Evolutionary conservation across 2,888 invertebrate species (phyloP).

Genomic region (Neria commutata): DNA sequence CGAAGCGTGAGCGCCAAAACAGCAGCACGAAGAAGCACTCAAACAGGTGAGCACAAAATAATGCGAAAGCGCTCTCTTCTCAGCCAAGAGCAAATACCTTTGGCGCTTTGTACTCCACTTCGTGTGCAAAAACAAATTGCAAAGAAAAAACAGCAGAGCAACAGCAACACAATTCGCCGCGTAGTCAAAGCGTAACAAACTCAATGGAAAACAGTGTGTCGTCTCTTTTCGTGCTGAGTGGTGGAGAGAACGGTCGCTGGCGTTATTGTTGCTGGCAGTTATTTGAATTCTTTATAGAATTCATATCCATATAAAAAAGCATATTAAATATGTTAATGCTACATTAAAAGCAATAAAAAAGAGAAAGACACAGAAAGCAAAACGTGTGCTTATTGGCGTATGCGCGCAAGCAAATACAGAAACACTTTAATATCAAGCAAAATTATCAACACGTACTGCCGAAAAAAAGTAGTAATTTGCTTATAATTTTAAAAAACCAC

Average conservation of each 20-base stretch:
- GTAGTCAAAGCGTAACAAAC: slow-evolving; percentile 12
- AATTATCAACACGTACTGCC: neutral
- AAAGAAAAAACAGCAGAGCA: slow-evolving; percentile 7
- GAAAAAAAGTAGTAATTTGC: too few relatives aligned
- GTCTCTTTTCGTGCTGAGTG: slow-evolving; percentile 39
- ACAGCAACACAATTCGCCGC: slow-evolving; percentile 1
- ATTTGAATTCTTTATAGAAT: too few relatives aligned
- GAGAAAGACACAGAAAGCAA: neutral
- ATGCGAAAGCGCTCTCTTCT: too few relatives aligned
- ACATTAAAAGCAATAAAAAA: too few relatives aligned
- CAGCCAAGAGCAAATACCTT: too few relatives aligned
- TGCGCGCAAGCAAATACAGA: neutral
- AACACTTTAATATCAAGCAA: neutral
- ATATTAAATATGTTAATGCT: neutral
- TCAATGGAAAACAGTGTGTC: slow-evolving; percentile 40
- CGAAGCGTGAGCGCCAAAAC: too few relatives aligned
- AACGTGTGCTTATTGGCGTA: too few relatives aligned
- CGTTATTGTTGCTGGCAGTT: slow-evolving; percentile 17
- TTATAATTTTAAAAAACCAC: too few relatives aligned
- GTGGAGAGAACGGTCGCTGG: slow-evolving; percentile 34
- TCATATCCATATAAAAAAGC: neutral
- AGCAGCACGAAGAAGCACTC: too few relatives aligned
- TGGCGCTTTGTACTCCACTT: too few relatives aligned
- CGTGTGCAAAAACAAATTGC: slow-evolving; percentile 13
- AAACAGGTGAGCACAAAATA: too few relatives aligned